Conservation (phyloP, 2,888 invertebrate genomes). For the Calameuta idolon region DNA sequence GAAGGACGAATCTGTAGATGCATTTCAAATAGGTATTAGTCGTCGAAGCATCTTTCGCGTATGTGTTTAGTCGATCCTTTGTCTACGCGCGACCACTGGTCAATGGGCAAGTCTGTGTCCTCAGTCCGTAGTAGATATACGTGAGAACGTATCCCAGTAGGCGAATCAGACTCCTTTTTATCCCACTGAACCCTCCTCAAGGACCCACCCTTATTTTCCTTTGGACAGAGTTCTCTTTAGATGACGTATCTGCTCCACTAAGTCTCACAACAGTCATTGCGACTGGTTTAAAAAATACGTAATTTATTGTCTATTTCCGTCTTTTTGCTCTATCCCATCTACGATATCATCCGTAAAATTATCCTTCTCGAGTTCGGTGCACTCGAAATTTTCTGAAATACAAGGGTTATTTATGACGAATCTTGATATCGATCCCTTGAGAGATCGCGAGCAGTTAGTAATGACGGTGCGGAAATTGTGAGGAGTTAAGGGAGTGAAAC, state of each 20-base stretch:
- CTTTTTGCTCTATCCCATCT: not conserved
- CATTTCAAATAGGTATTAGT: not conserved
- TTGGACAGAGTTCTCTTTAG: not conserved
- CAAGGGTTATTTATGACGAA: not conserved
- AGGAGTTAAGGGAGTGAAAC: constrained; percentile 26
- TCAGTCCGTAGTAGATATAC: not conserved
- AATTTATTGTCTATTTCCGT: not conserved
- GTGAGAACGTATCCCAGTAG: not conserved
- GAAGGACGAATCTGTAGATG: not conserved
- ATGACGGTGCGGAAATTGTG: constrained; percentile 9
- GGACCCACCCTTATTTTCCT: not conserved
- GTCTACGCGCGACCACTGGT: constrained; percentile 34
- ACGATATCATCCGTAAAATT: not conserved
- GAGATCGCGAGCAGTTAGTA: not conserved
- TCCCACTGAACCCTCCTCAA: not conserved
- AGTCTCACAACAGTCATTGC: not conserved
- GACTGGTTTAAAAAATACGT: too few relatives aligned
- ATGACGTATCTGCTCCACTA: not conserved
- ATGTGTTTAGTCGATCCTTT: constrained; percentile 24
- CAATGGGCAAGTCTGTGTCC: constrained; percentile 14
- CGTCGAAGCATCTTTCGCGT: not conserved
- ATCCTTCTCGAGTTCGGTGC: not conserved
- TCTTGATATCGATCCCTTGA: not conserved
- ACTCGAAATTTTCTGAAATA: not conserved
- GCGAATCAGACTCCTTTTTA: not conserved